phyloP scores from a whole-genome alignment of 1,140 invertebrate species.

The Aphis craccivora region DNA sequence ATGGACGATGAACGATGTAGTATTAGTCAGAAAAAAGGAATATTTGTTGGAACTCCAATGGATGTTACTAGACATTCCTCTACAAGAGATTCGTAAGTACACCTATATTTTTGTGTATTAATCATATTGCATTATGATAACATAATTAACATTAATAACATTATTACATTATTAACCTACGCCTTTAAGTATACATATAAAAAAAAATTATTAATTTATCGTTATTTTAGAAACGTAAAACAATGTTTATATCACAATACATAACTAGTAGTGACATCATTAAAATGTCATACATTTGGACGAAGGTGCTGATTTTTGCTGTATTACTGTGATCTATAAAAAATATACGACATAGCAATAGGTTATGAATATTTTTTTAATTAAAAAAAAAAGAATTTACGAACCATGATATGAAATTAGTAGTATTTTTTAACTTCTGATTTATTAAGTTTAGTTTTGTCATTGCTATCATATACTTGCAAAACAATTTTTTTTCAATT shows the following conservation, averaged over 20 bases:
- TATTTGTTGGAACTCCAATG: slow-evolving; percentile 60
- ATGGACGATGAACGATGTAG: slow-evolving; percentile 57
- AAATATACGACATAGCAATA: neutral
- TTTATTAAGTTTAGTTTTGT: too few relatives aligned
- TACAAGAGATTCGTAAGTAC: slow-evolving; percentile 44
- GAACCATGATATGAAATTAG: neutral
- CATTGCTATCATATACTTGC: too few relatives aligned
- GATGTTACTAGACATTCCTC: slow-evolving; percentile 25
- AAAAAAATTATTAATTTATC: neutral
- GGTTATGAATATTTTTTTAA: neutral
- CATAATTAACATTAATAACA: too few relatives aligned
- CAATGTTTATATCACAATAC: neutral
- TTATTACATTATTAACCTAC: too few relatives aligned
- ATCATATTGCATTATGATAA: neutral
- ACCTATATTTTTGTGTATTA: neutral
- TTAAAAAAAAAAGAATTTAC: neutral
- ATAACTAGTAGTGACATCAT: neutral
- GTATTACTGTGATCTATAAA: neutral
- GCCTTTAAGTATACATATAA: neutral
- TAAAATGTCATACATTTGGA: neutral
- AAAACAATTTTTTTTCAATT: too few relatives aligned
- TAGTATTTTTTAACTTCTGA: too few relatives aligned
- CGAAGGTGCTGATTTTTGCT: neutral
- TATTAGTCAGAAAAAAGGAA: slow-evolving; percentile 58
- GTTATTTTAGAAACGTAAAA: neutral